Evolutionary conservation across 2,797 vertebrate genomes (phyloP).

Genomic region (Nyctibius grandis): DNA sequence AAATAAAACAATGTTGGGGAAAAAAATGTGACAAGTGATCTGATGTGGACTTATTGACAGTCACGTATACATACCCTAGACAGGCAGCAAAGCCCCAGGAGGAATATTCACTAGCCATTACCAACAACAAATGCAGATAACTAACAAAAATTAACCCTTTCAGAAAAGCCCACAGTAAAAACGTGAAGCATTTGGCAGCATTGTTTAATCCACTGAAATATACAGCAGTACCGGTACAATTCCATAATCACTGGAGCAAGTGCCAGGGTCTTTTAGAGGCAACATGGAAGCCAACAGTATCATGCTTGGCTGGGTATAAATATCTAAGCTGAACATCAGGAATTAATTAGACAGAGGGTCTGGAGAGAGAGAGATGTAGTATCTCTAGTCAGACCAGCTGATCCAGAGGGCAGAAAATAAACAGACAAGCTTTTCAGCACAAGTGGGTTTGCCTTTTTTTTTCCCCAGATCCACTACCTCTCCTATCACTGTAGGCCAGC

Average conservation of each 20-base stretch:
- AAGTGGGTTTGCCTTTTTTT: not conserved
- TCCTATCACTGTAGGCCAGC: not conserved
- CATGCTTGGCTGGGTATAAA: not conserved
- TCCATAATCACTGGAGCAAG: not conserved
- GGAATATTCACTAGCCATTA: not conserved
- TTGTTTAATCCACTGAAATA: not conserved
- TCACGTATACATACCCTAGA: fast-evolving
- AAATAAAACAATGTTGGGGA: not conserved
- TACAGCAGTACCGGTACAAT: not conserved
- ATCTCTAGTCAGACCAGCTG: not conserved
- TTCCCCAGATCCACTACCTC: not conserved
- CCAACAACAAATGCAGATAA: not conserved
- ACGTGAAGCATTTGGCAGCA: not conserved
- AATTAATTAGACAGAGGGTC: not conserved
- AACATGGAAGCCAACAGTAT: not conserved
- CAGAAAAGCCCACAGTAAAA: not conserved
- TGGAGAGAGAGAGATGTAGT: not conserved
- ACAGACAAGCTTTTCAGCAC: not conserved
- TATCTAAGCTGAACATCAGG: not conserved
- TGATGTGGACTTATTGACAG: not conserved
- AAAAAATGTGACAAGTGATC: not conserved
- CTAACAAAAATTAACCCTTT: not conserved
- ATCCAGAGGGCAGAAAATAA: not conserved
- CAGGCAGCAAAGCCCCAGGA: not conserved
- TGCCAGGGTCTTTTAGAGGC: not conserved